phyloP scores from a whole-genome alignment of 2,888 invertebrate species.

The Polyploca ridens region DNA sequence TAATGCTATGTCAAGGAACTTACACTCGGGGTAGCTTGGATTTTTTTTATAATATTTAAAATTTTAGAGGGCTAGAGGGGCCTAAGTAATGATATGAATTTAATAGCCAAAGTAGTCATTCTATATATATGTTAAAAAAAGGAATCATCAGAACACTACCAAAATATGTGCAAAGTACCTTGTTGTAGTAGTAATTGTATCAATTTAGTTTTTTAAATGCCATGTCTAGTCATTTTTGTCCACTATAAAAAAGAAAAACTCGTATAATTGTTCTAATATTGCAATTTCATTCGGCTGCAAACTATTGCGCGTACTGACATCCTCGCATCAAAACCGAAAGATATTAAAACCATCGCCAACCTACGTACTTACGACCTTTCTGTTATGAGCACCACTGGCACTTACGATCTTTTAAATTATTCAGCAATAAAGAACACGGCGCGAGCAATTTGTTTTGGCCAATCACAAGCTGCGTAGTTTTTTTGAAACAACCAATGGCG shows the following conservation, averaged over 20 bases:
- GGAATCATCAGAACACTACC: no score
- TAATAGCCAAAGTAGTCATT: no score
- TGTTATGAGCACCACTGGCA: conserved; percentile 31
- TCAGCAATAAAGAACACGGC: conserved; percentile 70
- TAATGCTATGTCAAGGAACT: no score
- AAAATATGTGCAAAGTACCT: no score
- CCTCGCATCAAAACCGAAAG: conserved; percentile 33
- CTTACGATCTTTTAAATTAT: conserved; percentile 66
- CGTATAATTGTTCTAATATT: conserved; percentile 69
- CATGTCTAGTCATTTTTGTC: conserved; percentile 35
- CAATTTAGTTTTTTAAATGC: conserved; percentile 10
- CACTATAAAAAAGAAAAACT: conserved; percentile 53
- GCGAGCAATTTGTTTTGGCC: conserved; percentile 84
- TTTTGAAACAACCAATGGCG: conserved; percentile 82
- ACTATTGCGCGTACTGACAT: conserved; percentile 36
- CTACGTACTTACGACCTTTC: conserved; percentile 47
- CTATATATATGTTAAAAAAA: no score
- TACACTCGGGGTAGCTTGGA: no score
- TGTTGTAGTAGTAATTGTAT: no score
- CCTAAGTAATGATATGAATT: no score
- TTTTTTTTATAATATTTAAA: no score
- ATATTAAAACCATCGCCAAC: conserved; percentile 28
- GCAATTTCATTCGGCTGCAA: conserved; percentile 54
- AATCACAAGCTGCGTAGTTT: conserved; percentile 78
- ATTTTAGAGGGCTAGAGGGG: no score